These are phyloP conservation scores for Schmidtea mediterranea DNA, from an alignment of 1,140 invertebrate genomes.

Conservation along the genomic window DNA sequence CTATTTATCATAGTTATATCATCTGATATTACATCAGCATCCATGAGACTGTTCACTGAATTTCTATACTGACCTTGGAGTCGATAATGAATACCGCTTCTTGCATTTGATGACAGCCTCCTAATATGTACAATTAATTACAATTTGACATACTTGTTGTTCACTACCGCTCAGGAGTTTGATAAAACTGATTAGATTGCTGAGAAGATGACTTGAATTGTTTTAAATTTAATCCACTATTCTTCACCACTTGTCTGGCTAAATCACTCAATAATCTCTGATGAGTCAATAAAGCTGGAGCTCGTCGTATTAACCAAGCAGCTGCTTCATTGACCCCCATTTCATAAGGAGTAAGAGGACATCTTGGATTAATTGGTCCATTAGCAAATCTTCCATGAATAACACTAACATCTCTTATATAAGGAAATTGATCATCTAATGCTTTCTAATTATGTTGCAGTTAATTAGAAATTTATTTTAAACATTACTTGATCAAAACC, in stretches of 20 bases:
- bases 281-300: slow-evolving; percentile 3
- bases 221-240: background rate
- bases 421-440: background rate
- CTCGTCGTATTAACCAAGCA: background rate
- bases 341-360: slow-evolving; percentile 2
- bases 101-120: no score
- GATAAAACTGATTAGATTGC: no score
- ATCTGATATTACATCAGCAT: no score
- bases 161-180: no score
- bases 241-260: background rate
- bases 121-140: no score
- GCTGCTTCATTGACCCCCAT: slow-evolving; percentile 4
- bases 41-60: no score
- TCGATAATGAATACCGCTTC: no score
- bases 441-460: background rate
- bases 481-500: no score
- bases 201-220: background rate
- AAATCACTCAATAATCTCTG: background rate
- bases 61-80: no score
- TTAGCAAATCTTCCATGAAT: slow-evolving; percentile 3
- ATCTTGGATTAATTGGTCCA: background rate
- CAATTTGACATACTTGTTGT: no score
- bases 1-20: no score
- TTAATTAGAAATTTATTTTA: no score
- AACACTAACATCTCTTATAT: slow-evolving; percentile 3